Conservation (phyloP, 2,113 vertebrate species). For the Phyllopteryx taeniolatus region DNA sequence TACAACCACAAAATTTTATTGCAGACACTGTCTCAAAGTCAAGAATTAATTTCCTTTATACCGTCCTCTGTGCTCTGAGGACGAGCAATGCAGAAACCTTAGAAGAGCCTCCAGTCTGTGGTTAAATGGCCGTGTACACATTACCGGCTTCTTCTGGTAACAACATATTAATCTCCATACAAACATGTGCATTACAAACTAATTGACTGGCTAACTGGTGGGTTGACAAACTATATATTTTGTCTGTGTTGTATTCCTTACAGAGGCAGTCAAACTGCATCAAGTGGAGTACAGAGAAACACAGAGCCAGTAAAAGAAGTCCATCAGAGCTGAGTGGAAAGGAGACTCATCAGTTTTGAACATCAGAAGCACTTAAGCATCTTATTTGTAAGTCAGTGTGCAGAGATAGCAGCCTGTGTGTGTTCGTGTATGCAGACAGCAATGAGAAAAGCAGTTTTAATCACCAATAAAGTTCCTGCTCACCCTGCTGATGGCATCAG, state of each 20-base stretch:
- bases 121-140: background rate
- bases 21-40: background rate
- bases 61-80: background rate
- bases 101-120: background rate
- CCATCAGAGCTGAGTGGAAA: slow-evolving; percentile 26
- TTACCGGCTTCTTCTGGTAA: background rate
- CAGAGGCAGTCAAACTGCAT: slow-evolving; percentile 6
- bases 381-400: slow-evolving; percentile 32
- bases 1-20: too few species aligned
- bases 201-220: background rate
- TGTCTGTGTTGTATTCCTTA: slow-evolving; percentile 10
- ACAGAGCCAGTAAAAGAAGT: slow-evolving; percentile 50
- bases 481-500: slow-evolving; percentile 64
- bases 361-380: slow-evolving; percentile 66
- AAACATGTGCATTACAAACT: background rate
- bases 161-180: background rate
- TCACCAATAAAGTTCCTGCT: slow-evolving; percentile 56
- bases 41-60: slow-evolving; percentile 13
- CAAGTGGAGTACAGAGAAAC: slow-evolving; percentile 22
- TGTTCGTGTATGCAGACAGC: slow-evolving; percentile 59
- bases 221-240: slow-evolving; percentile 6
- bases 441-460: slow-evolving; percentile 63
- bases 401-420: slow-evolving; percentile 39
- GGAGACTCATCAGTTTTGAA: background rate
- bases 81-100: too few species aligned